Conservation (phyloP, 2,888 invertebrate species). For the Nymphalis polychloros region DNA sequence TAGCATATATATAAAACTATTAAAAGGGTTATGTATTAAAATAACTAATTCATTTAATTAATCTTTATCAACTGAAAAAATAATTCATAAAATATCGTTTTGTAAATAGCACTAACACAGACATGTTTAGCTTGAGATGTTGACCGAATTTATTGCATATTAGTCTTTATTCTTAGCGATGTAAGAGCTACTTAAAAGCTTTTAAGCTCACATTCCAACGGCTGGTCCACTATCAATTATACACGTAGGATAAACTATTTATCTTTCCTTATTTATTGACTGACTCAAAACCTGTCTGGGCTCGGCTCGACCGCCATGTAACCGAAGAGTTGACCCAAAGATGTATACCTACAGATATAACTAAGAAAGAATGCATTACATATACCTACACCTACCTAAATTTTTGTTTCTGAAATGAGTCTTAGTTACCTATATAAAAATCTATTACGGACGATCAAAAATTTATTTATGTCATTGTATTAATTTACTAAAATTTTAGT, state of each 20-base stretch:
- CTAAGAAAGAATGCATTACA: background rate
- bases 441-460: too few relatives aligned
- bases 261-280: constrained; percentile 80
- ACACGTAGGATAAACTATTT: constrained; percentile 77
- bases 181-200: constrained; percentile 50
- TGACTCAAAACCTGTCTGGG: constrained; percentile 74
- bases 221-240: constrained; percentile 77
- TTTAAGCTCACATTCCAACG: constrained; percentile 66
- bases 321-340: constrained; percentile 30
- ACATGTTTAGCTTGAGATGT: background rate
- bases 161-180: constrained; percentile 48
- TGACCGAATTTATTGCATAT: background rate
- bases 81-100: constrained; percentile 2
- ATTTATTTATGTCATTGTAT: too few relatives aligned
- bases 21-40: background rate
- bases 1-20: background rate
- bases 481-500: too few relatives aligned
- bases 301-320: constrained; percentile 46
- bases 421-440: too few relatives aligned
- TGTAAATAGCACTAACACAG: background rate
- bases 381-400: background rate
- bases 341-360: constrained; percentile 18
- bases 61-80: background rate
- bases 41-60: background rate
- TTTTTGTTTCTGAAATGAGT: background rate